These are phyloP conservation scores for Orientallactaga bullata DNA, from an alignment of 2,113 vertebrate species.

Conservation along the genomic window DNA sequence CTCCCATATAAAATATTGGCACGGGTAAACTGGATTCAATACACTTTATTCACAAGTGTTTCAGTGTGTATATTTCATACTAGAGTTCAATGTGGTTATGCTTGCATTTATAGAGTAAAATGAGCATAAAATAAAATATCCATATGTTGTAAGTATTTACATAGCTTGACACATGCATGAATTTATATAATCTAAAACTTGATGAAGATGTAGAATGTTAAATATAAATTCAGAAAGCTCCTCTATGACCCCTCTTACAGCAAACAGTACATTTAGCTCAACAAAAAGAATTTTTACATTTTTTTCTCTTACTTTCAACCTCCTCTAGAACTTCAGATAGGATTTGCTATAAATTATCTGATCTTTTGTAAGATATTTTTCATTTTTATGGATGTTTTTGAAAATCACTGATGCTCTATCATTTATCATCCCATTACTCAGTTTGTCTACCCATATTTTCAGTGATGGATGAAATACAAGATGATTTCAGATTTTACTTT, in stretches of 20 bases:
- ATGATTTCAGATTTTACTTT: too few species aligned
- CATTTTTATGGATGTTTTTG: conserved; percentile 11
- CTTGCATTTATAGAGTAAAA: conserved; percentile 26
- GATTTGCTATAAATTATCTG: neutral
- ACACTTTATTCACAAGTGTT: conserved; percentile 3
- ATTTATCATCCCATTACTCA: too few species aligned
- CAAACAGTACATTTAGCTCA: neutral
- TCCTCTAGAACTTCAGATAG: neutral
- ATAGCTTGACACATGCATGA: neutral
- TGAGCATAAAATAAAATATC: neutral
- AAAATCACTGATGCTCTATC: neutral
- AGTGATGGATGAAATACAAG: too few species aligned
- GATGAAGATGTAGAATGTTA: neutral
- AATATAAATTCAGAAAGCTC: neutral
- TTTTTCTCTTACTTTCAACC: neutral
- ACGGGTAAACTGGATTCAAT: neutral
- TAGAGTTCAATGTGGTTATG: neutral
- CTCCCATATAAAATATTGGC: too few species aligned
- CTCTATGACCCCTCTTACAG: neutral
- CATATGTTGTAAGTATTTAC: neutral
- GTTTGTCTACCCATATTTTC: too few species aligned
- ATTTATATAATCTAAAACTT: neutral
- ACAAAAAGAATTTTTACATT: neutral
- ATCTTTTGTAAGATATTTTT: neutral
- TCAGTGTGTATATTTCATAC: neutral